Percentiles rank a stretch among this genome's conserved stretches.
Evolutionary conservation across 2,888 invertebrate genomes (phyloP).

Genomic region (Bursaphelenchus okinawaensis): DNA sequence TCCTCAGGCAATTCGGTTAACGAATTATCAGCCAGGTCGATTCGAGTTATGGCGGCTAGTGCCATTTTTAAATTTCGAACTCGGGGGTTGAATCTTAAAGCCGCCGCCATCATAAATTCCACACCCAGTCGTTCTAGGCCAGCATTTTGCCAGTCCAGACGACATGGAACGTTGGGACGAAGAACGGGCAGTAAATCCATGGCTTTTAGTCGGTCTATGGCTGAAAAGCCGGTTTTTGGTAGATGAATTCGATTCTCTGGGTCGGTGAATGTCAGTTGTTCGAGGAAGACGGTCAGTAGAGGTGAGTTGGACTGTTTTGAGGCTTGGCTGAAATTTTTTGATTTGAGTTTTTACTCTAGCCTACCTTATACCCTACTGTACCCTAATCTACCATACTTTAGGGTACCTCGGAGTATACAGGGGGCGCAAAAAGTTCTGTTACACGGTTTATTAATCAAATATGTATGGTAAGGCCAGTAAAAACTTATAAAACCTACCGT

Average conservation of each 20-base stretch:
- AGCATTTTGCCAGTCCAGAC: slow-evolving; percentile 77
- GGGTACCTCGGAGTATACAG: no score
- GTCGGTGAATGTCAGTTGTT: slow-evolving; percentile 65
- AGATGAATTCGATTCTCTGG: slow-evolving; percentile 71
- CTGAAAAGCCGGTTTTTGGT: not conserved
- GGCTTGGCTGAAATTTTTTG: slow-evolving; percentile 4
- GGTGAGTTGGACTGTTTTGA: slow-evolving; percentile 8
- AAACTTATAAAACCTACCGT: slow-evolving; percentile 28
- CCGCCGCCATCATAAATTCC: slow-evolving; percentile 74
- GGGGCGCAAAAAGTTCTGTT: no score
- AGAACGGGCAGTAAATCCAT: slow-evolving; percentile 66
- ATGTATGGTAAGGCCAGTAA: not conserved
- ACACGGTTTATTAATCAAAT: no score
- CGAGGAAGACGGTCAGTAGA: slow-evolving; percentile 39
- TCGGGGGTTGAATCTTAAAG: slow-evolving; percentile 76
- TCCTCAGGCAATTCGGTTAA: slow-evolving; percentile 74
- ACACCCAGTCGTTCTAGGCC: slow-evolving; percentile 69
- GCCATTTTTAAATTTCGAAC: slow-evolving; percentile 65
- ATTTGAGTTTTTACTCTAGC: no score
- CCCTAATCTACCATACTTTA: no score
- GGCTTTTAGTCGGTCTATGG: slow-evolving; percentile 61
- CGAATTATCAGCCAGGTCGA: slow-evolving; percentile 85
- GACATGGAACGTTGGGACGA: slow-evolving; percentile 75
- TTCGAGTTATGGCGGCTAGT: slow-evolving; percentile 81
- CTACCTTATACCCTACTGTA: no score